Percentiles rank a stretch among this genome's conserved stretches.
Evolutionary conservation across 2,113 vertebrate genomes (phyloP).

Genomic region (Zosterops hypoxanthus): DNA sequence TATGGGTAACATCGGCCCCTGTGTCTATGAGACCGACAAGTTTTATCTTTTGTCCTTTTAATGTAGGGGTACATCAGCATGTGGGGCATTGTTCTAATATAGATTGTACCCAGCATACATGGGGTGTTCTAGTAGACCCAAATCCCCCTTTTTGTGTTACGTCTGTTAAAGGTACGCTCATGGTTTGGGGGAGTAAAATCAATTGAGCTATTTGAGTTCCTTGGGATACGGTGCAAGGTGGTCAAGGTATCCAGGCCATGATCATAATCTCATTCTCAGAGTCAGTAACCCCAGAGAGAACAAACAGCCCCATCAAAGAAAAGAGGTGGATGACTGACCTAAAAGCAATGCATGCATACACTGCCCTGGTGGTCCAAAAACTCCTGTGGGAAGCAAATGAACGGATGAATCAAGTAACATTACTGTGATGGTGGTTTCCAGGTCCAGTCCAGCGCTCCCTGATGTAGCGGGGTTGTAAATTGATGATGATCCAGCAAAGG

Average conservation of each 20-base stretch:
- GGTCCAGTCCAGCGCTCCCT: neutral
- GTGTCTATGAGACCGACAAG: neutral
- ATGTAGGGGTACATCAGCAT: neutral
- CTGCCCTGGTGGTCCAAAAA: neutral
- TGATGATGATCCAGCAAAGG: no score
- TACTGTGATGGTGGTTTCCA: no score
- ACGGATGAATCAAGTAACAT: no score
- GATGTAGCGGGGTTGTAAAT: neutral
- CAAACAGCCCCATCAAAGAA: neutral
- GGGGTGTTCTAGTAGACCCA: neutral
- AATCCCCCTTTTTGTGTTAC: neutral
- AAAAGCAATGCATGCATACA: neutral
- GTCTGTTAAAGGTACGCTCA: neutral
- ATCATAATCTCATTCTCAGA: no score
- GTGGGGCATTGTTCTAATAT: neutral
- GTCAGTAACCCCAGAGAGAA: neutral
- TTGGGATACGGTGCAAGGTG: neutral
- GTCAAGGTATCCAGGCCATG: neutral
- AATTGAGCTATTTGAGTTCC: neutral
- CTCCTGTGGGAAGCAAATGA: neutral
- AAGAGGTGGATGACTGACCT: neutral
- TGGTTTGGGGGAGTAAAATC: neutral
- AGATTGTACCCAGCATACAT: neutral
- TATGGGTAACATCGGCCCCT: neutral
- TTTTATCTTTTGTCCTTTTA: neutral